These are phyloP conservation scores for Zingel zingel DNA, from an alignment of 2,113 vertebrate genomes.

Conservation along the genomic window DNA sequence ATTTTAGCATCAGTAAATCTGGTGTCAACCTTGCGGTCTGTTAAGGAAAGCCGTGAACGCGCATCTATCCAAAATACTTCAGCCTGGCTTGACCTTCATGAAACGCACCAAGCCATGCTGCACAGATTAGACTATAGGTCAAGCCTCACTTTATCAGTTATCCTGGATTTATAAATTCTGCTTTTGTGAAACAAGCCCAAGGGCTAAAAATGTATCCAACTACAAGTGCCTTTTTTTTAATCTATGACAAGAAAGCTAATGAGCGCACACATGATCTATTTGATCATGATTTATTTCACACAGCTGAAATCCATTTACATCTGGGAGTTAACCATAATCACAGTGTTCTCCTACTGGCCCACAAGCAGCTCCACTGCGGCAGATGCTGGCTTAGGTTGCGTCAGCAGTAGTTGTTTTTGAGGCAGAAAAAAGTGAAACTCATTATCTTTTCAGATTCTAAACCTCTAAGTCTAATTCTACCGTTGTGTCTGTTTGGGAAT, in stretches of 20 bases:
- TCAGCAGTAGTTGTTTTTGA: background rate
- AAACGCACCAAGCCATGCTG: too few relatives aligned
- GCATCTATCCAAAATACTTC: too few relatives aligned
- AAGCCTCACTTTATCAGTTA: too few relatives aligned
- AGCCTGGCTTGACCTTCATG: too few relatives aligned
- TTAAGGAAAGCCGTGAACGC: too few relatives aligned
- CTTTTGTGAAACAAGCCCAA: too few relatives aligned
- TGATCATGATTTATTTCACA: background rate
- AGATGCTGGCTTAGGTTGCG: background rate
- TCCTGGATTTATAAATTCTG: too few relatives aligned
- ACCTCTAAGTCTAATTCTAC: background rate
- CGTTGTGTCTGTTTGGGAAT: background rate
- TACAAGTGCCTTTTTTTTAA: background rate
- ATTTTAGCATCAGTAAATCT: too few relatives aligned
- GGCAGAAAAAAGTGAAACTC: background rate
- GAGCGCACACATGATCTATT: background rate
- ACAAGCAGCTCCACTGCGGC: background rate
- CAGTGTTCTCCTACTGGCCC: background rate
- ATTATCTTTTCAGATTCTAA: background rate
- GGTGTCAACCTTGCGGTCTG: too few relatives aligned
- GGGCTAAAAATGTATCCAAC: background rate
- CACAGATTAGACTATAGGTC: too few relatives aligned
- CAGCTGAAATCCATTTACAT: background rate
- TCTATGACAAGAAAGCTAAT: background rate
- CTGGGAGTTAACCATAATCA: constrained; percentile 1